Conservation (phyloP, 2,113 vertebrate genomes). For the Smithornis capensis region DNA sequence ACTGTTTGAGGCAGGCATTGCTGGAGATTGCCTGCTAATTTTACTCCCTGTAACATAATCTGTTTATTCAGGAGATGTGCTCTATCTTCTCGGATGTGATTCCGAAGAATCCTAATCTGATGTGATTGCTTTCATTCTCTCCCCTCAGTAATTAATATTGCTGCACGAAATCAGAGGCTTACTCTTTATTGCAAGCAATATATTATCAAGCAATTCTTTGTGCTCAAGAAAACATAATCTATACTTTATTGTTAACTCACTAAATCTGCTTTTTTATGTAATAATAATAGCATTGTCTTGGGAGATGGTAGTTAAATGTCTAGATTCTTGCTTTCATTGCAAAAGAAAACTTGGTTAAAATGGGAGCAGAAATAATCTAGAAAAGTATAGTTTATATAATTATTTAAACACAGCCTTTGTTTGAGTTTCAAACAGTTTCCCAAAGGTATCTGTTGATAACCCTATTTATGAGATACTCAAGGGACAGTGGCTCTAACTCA, state of each 20-base stretch:
- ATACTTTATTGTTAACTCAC: background rate
- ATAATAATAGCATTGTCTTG: background rate
- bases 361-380: background rate
- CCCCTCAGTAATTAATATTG: conserved; percentile 59
- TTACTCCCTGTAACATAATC: background rate
- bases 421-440: background rate
- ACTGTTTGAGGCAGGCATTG: background rate
- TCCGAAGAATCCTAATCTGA: conserved; percentile 51
- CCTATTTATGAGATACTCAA: background rate
- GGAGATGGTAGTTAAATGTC: background rate
- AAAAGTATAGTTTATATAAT: background rate
- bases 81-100: conserved; percentile 43
- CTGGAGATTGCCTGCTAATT: conserved; percentile 17
- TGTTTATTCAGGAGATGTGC: conserved; percentile 38
- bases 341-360: background rate
- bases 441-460: background rate
- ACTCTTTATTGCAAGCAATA: conserved; percentile 55
- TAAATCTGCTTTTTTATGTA: background rate
- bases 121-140: conserved; percentile 42
- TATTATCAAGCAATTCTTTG: conserved; percentile 44
- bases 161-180: conserved; percentile 22
- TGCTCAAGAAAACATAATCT: conserved; percentile 21
- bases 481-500: background rate
- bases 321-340: background rate
- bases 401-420: background rate